Base-by-base conservation (phyloP, 2,888 invertebrate genomes). In the Coelopa pilipes region DNA sequence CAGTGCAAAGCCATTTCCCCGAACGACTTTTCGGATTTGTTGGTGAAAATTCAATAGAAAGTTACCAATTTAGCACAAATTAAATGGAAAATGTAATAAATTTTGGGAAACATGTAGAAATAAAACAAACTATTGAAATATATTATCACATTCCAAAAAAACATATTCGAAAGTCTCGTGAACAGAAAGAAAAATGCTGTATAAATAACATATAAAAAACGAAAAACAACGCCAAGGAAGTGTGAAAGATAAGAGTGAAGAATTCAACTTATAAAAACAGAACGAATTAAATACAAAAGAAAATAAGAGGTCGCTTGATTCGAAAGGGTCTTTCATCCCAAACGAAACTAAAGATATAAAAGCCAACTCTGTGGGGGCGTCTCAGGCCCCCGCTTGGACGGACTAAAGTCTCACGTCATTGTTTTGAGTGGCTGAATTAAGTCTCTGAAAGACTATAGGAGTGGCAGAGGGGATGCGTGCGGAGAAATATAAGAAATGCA, bases 151-250 rank as follows among this genome's bases (percentile, higher is more conserved):
- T 70, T 70, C 70, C 70, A 70, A 60, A 17, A 46, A n/a, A 46
- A 62, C 45, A 68, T 68, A 59, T 57, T 60, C 24, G 13, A 50
- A 21, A 60, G 50, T 49, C 45, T 46, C 10, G 13, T 59, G 5
- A 47, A 69, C 4, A 70, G 17, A 49, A 49, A 24, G 0, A 62
- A 34, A 66, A 66, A 66, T 12, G 9, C 24, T 17, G 34, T 45
- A 55, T 45, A 45, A 55, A 15, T 24, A 62, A 62, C 11, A 17
- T 46, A 47, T 15, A 49, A 59, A 60, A 60, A 70, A 49, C 60
- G 60, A 70, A 62, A 66, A 62, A 46, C 62, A 62, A 60, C 60
- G 21, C 50, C 34, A 70, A 60, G 70, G 57, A 70, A 70, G 62
- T 59, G 60, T 12, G 24, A 21, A 49, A 70, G 24, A 59, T 57